Conservation (phyloP, 2,113 vertebrate genomes). For the Ochotona princeps region DNA sequence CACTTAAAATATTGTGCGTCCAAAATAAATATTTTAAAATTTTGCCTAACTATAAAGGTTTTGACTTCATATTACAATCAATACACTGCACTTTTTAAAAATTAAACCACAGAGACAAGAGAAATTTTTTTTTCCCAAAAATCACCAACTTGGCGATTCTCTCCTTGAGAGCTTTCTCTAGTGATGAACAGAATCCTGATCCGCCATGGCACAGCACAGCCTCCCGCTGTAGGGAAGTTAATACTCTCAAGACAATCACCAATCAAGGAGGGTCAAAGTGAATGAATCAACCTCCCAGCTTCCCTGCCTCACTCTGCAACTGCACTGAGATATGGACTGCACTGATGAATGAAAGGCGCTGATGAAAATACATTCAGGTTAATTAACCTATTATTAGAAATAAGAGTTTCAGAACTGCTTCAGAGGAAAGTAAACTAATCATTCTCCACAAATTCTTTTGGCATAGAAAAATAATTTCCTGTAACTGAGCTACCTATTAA, state of each 20-base stretch:
- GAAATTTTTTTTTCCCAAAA: neutral
- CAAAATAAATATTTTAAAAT: neutral
- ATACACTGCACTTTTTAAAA: neutral
- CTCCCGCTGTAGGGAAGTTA: neutral
- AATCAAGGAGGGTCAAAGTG: conserved; percentile 1
- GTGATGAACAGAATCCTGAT: neutral
- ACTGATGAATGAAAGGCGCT: conserved; percentile 29
- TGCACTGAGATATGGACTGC: neutral
- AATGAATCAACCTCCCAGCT: neutral
- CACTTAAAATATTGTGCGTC: neutral
- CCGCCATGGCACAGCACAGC: neutral
- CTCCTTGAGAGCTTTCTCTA: neutral
- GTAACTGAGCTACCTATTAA: conserved; percentile 21
- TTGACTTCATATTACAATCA: neutral
- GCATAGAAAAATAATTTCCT: conserved; percentile 62
- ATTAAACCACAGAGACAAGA: neutral
- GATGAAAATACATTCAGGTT: conserved; percentile 57
- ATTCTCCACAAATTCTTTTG: conserved; percentile 34
- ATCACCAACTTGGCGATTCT: neutral
- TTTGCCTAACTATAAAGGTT: neutral
- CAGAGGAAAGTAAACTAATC: conserved; percentile 62
- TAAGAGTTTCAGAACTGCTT: conserved; percentile 52
- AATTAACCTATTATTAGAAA: conserved; percentile 68
- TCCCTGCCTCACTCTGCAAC: neutral
- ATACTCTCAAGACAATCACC: conserved; percentile 22